Base-by-base conservation (phyloP, 2,888 invertebrate species). In the Phortica okadai region DNA sequence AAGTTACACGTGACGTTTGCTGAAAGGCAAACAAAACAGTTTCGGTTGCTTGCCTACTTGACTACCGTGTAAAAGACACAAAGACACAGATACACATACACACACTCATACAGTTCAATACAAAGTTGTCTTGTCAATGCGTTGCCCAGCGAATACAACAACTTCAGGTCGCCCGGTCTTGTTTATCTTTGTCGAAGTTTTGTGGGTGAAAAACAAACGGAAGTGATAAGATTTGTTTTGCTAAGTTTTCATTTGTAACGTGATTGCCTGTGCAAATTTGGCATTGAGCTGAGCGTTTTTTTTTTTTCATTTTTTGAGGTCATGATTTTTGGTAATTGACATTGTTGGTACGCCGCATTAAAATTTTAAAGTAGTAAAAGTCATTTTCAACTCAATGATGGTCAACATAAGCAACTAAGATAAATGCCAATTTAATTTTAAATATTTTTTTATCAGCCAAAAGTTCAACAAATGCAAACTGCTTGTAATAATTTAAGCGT, bases 171-270 rank as follows among this genome's bases (percentile, higher is more conserved):
- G 42, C 41, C 66, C 10, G 66, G 67, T 67, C 67, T 42, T 67
- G 67, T 44, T 67, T 67, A 44, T 67, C 67, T 67, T 67, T 78
- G 81, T 78, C 80, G 77, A 80, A 80, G 81, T 81, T 80, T 81
- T 73, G 8, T 50, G 50, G 8, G 14, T 8, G 74, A 75, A 62
- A 76, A 80, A 54, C 73, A 67, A 74, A 76, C 78, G 78, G 78
- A 80, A 82, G 84, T 86, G 84, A 87, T 80, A 84, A 82, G 83
- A 85, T 86, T 86, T 81, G 78, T 77, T 75, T 74, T 75, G 62
- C 16, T 62, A n/a, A 59, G 59, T 59, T 11, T 59, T 59, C 59
- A 16, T 16, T 59, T 59, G 59, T 54, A 14, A 54, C 54, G 54
- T 54, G 54, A 54, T 54, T 54, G 54, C 33, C 14, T 21, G 3